Evolutionary conservation across 1,140 invertebrate species (phyloP).

Genomic region (Trichonephila clavata): DNA sequence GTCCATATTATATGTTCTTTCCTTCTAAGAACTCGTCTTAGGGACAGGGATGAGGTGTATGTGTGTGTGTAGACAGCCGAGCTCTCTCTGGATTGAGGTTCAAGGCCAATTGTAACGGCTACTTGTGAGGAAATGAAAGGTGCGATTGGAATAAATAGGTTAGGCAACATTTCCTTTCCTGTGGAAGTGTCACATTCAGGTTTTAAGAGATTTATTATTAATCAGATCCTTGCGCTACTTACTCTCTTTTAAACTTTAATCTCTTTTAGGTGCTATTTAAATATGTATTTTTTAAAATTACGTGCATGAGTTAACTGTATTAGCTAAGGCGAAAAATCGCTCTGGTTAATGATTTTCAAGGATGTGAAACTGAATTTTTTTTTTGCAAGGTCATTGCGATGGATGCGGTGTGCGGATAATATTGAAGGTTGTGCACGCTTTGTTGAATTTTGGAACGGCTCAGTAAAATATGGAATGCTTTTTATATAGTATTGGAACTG

Average conservation of each 20-base stretch:
- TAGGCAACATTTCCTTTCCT: neutral
- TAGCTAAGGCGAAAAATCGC: neutral
- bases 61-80: conserved; percentile 42
- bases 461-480: no score
- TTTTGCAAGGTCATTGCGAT: neutral
- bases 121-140: conserved; percentile 55
- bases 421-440: neutral
- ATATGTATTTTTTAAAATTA: neutral
- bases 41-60: neutral
- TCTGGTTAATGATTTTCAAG: neutral
- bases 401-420: neutral
- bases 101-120: conserved; percentile 57
- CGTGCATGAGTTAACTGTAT: neutral
- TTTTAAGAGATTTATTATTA: neutral
- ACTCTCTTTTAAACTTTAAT: neutral
- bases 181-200: neutral
- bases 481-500: no score
- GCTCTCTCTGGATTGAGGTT: conserved; percentile 5
- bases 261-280: neutral
- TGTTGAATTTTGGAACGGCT: no score
- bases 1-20: conserved; percentile 69
- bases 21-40: conserved; percentile 66
- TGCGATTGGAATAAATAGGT: conserved; percentile 53
- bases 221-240: neutral
- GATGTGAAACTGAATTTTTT: neutral